Conservation (phyloP, 2,888 invertebrate genomes). For the Drosophila niveifrons region DNA sequence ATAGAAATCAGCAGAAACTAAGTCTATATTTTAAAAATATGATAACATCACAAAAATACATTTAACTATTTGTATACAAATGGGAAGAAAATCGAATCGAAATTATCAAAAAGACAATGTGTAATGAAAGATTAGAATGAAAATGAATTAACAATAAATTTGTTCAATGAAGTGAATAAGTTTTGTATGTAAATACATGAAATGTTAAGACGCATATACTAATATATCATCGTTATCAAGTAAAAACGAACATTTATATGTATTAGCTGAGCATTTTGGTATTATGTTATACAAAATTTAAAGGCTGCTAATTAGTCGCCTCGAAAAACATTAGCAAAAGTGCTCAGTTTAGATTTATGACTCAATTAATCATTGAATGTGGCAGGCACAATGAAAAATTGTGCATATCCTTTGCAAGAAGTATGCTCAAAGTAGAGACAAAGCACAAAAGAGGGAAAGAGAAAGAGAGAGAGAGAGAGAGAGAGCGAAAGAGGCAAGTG, state of each 20-base stretch:
- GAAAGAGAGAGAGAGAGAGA: neutral
- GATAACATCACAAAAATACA: too few species aligned
- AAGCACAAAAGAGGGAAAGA: neutral
- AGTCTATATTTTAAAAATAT: too few species aligned
- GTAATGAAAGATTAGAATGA: too few species aligned
- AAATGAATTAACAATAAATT: too few species aligned
- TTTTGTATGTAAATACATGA: too few species aligned
- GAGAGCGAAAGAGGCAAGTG: neutral
- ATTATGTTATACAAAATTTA: neutral
- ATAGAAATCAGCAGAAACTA: too few species aligned
- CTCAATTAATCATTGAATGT: slow-evolving; percentile 14
- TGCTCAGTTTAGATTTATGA: slow-evolving; percentile 11
- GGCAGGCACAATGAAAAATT: slow-evolving; percentile 3
- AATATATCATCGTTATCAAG: neutral
- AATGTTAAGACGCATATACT: too few species aligned
- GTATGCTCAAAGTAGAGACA: neutral
- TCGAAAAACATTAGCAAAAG: neutral
- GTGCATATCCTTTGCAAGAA: neutral
- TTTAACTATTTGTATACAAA: too few species aligned
- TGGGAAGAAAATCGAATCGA: too few species aligned
- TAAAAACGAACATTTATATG: neutral
- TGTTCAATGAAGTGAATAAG: too few species aligned
- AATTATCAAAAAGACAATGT: too few species aligned
- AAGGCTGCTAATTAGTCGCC: slow-evolving; percentile 9
- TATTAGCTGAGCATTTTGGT: too few species aligned